Conservation (phyloP, 2,113 vertebrate species). For the Pedetes capensis region DNA sequence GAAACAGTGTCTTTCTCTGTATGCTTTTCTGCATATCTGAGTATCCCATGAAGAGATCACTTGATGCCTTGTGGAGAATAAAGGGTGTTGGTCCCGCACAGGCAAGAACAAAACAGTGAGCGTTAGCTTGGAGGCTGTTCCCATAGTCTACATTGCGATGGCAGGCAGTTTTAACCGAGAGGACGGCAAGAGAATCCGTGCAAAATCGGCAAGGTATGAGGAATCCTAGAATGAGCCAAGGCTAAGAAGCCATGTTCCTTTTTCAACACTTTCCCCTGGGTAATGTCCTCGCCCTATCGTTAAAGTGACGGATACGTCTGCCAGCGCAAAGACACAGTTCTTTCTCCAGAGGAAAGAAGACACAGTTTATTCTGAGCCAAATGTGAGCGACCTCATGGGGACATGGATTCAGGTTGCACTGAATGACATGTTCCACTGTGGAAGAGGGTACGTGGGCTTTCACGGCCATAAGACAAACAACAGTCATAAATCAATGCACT, state of each 20-base stretch:
- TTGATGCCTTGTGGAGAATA: neutral
- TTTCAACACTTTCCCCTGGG: neutral
- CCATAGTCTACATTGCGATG: accelerated
- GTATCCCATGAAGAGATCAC: neutral
- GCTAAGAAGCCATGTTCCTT: accelerated
- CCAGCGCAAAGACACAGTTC: no score
- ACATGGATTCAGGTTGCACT: no score
- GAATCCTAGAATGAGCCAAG: neutral
- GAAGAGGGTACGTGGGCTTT: no score
- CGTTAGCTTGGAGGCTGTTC: no score
- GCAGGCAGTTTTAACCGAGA: accelerated
- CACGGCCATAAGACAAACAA: no score
- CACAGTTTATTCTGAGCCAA: no score
- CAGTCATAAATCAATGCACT: no score
- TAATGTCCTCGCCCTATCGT: neutral
- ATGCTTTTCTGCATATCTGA: neutral
- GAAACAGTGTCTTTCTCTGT: neutral
- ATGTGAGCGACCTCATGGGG: no score
- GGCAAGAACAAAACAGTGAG: neutral
- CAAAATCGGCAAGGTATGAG: neutral
- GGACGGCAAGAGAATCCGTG: neutral
- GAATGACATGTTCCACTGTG: no score
- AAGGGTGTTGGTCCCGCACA: no score
- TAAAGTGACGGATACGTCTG: no score
- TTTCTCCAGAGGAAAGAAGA: no score